Evolutionary conservation across 37 sponge, comb jelly and placozoan genomes (phyloP).

Genomic region (Geodia barretti): DNA sequence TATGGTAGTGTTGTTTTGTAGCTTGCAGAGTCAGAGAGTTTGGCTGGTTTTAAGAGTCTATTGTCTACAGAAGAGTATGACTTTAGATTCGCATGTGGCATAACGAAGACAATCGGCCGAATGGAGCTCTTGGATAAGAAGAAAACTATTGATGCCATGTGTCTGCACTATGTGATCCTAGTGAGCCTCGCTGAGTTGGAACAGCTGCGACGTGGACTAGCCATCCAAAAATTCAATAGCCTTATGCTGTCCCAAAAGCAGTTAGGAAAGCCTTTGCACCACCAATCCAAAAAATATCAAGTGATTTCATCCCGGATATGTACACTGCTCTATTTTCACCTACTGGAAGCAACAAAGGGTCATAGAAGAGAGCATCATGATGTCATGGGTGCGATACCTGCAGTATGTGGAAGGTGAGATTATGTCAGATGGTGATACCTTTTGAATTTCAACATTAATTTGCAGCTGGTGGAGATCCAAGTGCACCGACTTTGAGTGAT

Average conservation of each 20-base stretch:
- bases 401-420: no score
- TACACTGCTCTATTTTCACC: constrained; percentile 18
- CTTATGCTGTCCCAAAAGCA: constrained; percentile 3
- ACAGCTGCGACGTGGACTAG: constrained; percentile 21
- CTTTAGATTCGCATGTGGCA: constrained; percentile 26
- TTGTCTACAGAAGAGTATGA: constrained; percentile 17
- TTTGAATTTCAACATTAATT: no score
- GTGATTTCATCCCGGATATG: constrained; percentile 8
- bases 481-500: no score
- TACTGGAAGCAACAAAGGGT: no score
- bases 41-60: neutral
- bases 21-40: neutral
- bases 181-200: constrained; percentile 35
- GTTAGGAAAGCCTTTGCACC: neutral
- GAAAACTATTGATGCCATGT: constrained; percentile 10
- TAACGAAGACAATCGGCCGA: neutral
- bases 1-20: no score
- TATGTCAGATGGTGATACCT: no score
- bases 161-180: constrained; percentile 21
- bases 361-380: no score
- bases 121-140: constrained; percentile 23
- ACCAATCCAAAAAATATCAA: neutral
- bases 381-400: no score
- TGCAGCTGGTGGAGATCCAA: no score
- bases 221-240: constrained; percentile 1